These are phyloP conservation scores for Sebastes melanostomus DNA, from an alignment of 2,797 vertebrate genomes.

Conservation along the genomic window DNA sequence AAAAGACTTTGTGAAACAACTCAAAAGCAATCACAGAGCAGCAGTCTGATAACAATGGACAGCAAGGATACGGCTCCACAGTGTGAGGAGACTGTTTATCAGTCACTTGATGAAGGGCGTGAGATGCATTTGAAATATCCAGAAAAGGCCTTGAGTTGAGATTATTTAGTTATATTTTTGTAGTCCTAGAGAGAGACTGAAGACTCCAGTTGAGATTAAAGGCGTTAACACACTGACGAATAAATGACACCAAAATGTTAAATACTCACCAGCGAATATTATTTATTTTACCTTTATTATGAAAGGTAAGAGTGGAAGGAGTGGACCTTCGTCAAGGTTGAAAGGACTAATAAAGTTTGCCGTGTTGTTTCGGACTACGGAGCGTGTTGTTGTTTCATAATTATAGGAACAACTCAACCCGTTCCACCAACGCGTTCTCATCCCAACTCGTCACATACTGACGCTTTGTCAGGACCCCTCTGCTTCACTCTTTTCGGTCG, in stretches of 20 bases:
- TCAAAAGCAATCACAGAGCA: conserved; percentile 1
- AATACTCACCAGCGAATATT: neutral
- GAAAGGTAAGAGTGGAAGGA: neutral
- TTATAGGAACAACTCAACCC: too few species aligned
- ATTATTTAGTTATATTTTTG: neutral
- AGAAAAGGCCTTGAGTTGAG: neutral
- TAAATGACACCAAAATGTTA: neutral
- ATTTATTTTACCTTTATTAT: neutral
- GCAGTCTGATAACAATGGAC: neutral
- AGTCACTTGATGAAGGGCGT: neutral
- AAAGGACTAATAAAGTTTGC: too few species aligned
- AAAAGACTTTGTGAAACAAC: neutral
- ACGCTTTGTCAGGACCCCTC: too few species aligned
- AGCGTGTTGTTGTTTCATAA: too few species aligned
- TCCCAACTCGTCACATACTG: too few species aligned
- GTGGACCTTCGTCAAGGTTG: too few species aligned
- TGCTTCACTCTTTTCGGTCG: too few species aligned
- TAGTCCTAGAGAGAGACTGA: neutral
- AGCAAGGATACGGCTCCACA: neutral
- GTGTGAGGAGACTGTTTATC: neutral
- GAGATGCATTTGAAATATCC: neutral
- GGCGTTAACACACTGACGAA: too few species aligned
- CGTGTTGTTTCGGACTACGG: too few species aligned
- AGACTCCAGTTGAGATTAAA: neutral
- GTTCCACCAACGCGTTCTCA: too few species aligned